These are phyloP conservation scores for Babylonia areolata DNA, from an alignment of 1,140 invertebrate genomes.

Conservation along the genomic window DNA sequence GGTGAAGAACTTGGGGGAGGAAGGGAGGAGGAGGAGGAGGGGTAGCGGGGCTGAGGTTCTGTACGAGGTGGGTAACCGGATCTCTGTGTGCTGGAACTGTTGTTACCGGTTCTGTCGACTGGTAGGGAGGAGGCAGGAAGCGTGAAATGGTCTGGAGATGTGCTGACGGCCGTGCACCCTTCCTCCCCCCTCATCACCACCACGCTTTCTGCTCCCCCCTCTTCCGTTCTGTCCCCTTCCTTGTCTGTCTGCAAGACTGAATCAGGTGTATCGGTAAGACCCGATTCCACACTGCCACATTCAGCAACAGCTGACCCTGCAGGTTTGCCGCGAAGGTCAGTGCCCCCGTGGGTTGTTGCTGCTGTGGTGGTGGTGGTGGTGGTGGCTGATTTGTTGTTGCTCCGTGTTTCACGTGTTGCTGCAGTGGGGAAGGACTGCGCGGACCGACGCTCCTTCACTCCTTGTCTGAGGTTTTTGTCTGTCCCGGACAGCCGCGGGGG, in stretches of 20 bases:
- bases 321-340: background rate
- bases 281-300: background rate
- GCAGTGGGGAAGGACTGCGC: background rate
- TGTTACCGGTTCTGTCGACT: conserved; percentile 22
- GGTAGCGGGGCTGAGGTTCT: background rate
- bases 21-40: background rate
- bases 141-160: background rate
- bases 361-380: no score
- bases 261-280: conserved; percentile 3
- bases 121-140: conserved; percentile 13
- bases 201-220: background rate
- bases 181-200: background rate
- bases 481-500: background rate
- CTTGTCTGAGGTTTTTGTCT: background rate
- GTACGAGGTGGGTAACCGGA: background rate
- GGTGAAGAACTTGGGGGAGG: background rate
- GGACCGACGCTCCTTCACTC: background rate
- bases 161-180: background rate
- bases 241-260: background rate
- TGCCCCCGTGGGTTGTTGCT: no score
- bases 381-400: background rate
- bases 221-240: background rate
- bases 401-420: conserved; percentile 14
- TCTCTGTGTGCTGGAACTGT: background rate
- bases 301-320: background rate